Evolutionary conservation across 1,140 invertebrate genomes (phyloP).

Genomic region (Asobara japonica): DNA sequence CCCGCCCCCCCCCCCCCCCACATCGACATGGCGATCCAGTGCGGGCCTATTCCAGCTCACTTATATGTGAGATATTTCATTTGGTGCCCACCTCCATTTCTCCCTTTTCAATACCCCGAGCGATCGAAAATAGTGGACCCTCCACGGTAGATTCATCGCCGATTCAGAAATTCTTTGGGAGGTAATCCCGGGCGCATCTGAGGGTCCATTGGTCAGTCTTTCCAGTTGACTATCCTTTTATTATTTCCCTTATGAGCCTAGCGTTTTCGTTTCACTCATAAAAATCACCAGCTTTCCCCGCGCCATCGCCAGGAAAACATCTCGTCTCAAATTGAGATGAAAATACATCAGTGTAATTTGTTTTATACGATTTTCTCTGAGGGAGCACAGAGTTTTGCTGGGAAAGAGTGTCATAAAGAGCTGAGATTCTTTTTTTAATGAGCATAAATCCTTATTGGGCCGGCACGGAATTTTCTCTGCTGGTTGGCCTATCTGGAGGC

Average conservation of each 20-base stretch:
- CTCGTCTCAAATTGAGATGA: no score
- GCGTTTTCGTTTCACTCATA: slow-evolving; percentile 8
- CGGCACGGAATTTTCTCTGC: no score
- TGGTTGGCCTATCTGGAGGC: no score
- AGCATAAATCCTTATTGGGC: no score
- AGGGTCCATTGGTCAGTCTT: slow-evolving; percentile 29
- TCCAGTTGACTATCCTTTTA: slow-evolving; percentile 22
- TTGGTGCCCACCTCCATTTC: background rate
- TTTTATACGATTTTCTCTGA: no score
- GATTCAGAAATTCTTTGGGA: slow-evolving; percentile 13
- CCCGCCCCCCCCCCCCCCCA: background rate
- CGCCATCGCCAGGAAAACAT: no score
- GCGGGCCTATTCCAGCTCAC: background rate
- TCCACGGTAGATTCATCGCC: slow-evolving; percentile 18
- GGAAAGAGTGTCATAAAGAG: no score
- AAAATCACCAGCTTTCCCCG: no score
- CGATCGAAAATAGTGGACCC: slow-evolving; percentile 24
- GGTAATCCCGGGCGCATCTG: slow-evolving; percentile 21
- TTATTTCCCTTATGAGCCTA: slow-evolving; percentile 18
- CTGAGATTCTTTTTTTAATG: no score
- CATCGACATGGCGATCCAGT: background rate
- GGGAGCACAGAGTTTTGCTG: no score
- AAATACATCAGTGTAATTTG: no score
- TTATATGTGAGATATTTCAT: background rate
- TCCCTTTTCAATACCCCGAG: background rate